Evolutionary conservation across 1,140 invertebrate species (phyloP).

Genomic region (Apis florea): DNA sequence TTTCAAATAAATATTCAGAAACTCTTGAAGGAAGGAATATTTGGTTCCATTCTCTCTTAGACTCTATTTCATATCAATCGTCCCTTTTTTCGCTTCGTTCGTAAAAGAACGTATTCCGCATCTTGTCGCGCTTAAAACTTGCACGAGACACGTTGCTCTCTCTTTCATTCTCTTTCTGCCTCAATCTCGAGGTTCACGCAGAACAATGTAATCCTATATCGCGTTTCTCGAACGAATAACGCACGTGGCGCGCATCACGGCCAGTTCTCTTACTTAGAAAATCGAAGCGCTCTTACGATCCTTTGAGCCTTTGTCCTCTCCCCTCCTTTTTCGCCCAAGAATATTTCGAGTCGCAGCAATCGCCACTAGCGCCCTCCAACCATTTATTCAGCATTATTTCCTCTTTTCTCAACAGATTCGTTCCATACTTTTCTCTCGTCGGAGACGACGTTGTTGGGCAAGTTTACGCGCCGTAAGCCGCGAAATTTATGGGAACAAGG

Average conservation of each 20-base stretch:
- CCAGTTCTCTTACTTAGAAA: background rate
- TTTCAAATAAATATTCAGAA: too few relatives aligned
- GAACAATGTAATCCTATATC: conserved; percentile 31
- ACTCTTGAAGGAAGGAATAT: too few relatives aligned
- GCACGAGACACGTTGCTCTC: conserved; percentile 19
- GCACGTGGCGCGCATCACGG: background rate
- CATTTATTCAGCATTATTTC: too few relatives aligned
- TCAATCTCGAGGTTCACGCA: conserved; percentile 17
- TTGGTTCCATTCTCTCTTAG: too few relatives aligned
- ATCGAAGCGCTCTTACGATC: background rate
- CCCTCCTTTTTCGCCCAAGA: background rate
- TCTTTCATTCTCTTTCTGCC: too few relatives aligned
- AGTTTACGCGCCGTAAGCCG: conserved; percentile 63
- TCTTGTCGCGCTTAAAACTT: conserved; percentile 13
- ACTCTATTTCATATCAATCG: background rate
- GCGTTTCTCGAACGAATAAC: conserved; percentile 27
- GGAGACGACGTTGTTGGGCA: conserved; percentile 18
- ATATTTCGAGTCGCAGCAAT: background rate
- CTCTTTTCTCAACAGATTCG: background rate
- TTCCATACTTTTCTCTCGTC: conserved; percentile 6
- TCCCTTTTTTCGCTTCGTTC: background rate
- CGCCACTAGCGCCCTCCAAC: too few relatives aligned
- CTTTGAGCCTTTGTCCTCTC: background rate
- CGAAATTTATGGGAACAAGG: conserved; percentile 71
- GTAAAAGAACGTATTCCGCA: background rate